Evolutionary conservation across 2,797 vertebrate genomes (phyloP).

Genomic region (Sciurus carolinensis): DNA sequence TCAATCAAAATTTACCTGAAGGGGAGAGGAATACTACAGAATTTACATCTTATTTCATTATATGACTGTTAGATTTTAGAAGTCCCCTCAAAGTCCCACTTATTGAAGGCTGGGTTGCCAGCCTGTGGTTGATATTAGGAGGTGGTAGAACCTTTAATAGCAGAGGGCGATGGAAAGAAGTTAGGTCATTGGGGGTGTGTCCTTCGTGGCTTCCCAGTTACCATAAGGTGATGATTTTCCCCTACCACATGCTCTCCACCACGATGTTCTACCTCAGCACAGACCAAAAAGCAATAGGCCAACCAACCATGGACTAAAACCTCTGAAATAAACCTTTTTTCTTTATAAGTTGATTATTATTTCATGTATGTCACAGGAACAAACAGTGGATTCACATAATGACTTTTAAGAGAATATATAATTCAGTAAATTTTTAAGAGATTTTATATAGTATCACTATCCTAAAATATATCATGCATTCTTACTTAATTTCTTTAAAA

Average conservation of each 20-base stretch:
- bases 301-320: background rate
- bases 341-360: background rate
- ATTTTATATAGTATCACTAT: background rate
- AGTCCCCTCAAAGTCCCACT: background rate
- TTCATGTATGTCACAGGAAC: background rate
- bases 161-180: background rate
- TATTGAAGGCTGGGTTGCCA: background rate
- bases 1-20: conserved; percentile 8
- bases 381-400: background rate
- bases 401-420: background rate
- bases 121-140: background rate
- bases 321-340: background rate
- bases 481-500: background rate
- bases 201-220: background rate
- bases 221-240: background rate
- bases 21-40: background rate
- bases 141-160: background rate
- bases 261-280: background rate
- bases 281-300: background rate
- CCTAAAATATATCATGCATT: background rate
- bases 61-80: background rate
- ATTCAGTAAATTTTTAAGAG: background rate
- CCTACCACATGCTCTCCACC: accelerated
- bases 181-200: background rate
- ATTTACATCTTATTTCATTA: background rate